phyloP scores from a whole-genome alignment of 1,140 invertebrate species.

The Aculops lycopersici region DNA sequence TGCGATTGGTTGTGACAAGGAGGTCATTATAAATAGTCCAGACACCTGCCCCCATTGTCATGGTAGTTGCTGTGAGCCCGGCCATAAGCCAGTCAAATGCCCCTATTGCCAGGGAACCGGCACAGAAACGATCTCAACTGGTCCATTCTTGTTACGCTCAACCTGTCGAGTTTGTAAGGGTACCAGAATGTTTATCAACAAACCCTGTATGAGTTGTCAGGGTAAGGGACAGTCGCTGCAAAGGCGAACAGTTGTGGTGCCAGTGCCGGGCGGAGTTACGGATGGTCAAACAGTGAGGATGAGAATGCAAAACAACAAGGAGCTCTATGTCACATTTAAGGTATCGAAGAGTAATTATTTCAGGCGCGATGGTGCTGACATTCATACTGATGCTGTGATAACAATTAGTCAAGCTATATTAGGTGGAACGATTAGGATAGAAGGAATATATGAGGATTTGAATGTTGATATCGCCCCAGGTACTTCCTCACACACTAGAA shows the following conservation, averaged over 20 bases:
- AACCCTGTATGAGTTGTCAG: conserved; percentile 63
- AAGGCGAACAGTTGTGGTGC: conserved; percentile 54
- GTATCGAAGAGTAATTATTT: conserved; percentile 63
- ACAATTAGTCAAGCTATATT: conserved; percentile 64
- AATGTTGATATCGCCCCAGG: conserved; percentile 52
- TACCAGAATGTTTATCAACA: conserved; percentile 46
- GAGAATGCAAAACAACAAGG: conserved; percentile 43
- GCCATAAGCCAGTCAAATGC: conserved; percentile 53
- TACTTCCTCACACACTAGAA: conserved; percentile 59
- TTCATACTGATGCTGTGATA: conserved; percentile 57
- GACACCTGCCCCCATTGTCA: conserved; percentile 65
- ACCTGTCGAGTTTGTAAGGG: conserved; percentile 80
- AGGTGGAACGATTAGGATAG: conserved; percentile 59
- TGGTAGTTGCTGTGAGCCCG: conserved; percentile 45
- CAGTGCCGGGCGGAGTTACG: conserved; percentile 85
- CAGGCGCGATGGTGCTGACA: conserved; percentile 57
- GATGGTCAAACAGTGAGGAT: conserved; percentile 82
- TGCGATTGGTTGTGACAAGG: conserved; percentile 73
- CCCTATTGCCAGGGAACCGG: conserved; percentile 86
- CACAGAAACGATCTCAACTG: conserved; percentile 27
- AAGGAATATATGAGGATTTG: conserved; percentile 79
- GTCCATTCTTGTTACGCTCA: conserved; percentile 83
- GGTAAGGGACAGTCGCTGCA: conserved; percentile 71
- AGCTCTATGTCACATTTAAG: conserved; percentile 68
- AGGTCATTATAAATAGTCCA: conserved; percentile 57